Percentiles rank a stretch among this genome's conserved stretches.
phyloP scores from a whole-genome alignment of 2,888 invertebrate genomes.

The Argyresthia albistria region DNA sequence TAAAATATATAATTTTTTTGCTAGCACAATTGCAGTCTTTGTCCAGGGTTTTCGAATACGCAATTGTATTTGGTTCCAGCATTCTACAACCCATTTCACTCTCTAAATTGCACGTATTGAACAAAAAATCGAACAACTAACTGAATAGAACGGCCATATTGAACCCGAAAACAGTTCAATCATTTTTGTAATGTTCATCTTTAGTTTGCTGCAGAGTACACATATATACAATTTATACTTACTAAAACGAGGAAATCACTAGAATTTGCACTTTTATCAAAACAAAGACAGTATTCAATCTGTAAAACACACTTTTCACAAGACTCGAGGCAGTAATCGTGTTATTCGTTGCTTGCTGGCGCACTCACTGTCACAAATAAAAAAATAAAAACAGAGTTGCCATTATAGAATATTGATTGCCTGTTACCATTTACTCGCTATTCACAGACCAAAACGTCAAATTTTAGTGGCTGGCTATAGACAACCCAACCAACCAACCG shows the following conservation, averaged over 20 bases:
- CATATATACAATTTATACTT: constrained; percentile 30
- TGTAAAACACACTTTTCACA: constrained; percentile 47
- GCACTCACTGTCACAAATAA: constrained; percentile 22
- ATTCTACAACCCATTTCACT: background rate
- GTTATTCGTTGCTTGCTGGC: constrained; percentile 32
- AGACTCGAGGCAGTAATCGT: constrained; percentile 68
- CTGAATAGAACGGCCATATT: constrained; percentile 64
- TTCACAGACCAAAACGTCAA: no score
- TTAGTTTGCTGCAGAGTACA: background rate
- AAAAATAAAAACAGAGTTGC: constrained; percentile 10
- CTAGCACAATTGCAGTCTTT: background rate
- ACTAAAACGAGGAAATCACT: constrained; percentile 51
- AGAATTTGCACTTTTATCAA: constrained; percentile 40
- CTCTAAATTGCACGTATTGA: constrained; percentile 10
- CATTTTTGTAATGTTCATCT: background rate
- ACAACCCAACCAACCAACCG: no score
- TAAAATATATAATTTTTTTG: background rate
- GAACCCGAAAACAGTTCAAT: constrained; percentile 32
- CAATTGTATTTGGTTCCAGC: background rate
- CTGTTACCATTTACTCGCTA: no score
- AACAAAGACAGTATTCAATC: constrained; percentile 48
- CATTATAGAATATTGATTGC: no score
- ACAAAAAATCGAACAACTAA: constrained; percentile 27
- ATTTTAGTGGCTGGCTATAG: no score
- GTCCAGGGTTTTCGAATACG: no score